Conservation (phyloP, 2,797 vertebrate species). For the Scomberomorus guttatus region DNA sequence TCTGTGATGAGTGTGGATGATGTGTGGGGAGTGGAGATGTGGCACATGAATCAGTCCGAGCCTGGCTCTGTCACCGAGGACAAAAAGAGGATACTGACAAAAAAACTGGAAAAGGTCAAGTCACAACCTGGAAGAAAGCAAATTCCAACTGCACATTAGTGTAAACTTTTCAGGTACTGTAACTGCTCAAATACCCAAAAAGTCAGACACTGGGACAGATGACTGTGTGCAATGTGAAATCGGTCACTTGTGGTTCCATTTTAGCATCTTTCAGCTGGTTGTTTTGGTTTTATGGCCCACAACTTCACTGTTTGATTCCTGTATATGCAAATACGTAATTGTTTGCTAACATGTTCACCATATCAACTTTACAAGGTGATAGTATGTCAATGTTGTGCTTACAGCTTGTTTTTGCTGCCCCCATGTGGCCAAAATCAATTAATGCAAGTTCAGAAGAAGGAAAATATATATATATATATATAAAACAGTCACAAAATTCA, state of each 20-base stretch:
- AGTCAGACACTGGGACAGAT: background rate
- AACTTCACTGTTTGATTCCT: background rate
- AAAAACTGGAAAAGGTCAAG: conserved; percentile 21
- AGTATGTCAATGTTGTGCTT: background rate
- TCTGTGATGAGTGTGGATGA: conserved; percentile 61
- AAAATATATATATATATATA: too few species aligned
- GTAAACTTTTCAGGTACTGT: background rate
- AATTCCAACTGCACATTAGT: background rate
- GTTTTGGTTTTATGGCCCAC: background rate
- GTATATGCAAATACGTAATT: background rate
- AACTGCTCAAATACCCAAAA: background rate
- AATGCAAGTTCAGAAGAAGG: too few species aligned
- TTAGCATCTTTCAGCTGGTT: background rate
- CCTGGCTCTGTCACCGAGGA: conserved; percentile 45
- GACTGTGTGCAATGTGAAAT: background rate
- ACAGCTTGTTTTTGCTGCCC: background rate
- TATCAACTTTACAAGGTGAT: background rate
- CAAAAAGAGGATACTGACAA: conserved; percentile 43
- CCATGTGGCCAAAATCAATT: too few species aligned
- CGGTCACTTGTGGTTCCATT: background rate
- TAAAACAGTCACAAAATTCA: too few species aligned
- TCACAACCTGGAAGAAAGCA: background rate
- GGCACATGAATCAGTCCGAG: conserved; percentile 70
- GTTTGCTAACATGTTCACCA: too few species aligned
- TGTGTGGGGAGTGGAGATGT: conserved; percentile 55